Evolutionary conservation across 2,888 invertebrate species (phyloP).

Genomic region (Ochlodes sylvanus): DNA sequence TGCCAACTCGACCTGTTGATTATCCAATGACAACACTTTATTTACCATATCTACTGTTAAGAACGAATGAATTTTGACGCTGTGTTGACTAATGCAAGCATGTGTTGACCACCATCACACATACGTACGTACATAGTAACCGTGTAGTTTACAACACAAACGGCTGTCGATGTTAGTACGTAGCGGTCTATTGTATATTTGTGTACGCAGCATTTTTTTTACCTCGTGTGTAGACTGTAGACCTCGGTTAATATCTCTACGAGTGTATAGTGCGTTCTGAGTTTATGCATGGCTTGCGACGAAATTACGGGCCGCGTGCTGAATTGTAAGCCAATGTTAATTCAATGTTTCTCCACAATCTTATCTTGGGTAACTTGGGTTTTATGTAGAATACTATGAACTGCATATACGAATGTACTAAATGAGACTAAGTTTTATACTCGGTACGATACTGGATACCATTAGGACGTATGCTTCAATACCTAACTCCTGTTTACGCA

Average conservation of each 20-base stretch:
- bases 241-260: slow-evolving; percentile 23
- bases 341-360: slow-evolving; percentile 7
- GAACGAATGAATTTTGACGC: slow-evolving; percentile 52
- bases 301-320: slow-evolving; percentile 13
- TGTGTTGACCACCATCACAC: slow-evolving; percentile 48
- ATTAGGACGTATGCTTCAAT: too few relatives aligned
- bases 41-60: slow-evolving; percentile 40
- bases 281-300: slow-evolving; percentile 19
- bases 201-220: slow-evolving; percentile 47
- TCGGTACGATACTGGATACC: too few relatives aligned
- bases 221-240: slow-evolving; percentile 41
- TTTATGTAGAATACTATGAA: not conserved
- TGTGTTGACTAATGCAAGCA: slow-evolving; percentile 52
- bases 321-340: slow-evolving; percentile 5
- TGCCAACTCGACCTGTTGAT: slow-evolving; percentile 54
- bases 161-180: slow-evolving; percentile 48
- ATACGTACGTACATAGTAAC: slow-evolving; percentile 43
- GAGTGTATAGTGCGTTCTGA: slow-evolving; percentile 22
- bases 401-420: not conserved
- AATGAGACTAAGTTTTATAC: not conserved
- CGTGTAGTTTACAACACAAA: slow-evolving; percentile 47
- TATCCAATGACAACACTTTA: slow-evolving; percentile 49
- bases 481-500: too few relatives aligned
- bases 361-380: not conserved
- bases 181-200: slow-evolving; percentile 43